phyloP scores from a whole-genome alignment of 2,113 vertebrate genomes.

The Platanista minor region DNA sequence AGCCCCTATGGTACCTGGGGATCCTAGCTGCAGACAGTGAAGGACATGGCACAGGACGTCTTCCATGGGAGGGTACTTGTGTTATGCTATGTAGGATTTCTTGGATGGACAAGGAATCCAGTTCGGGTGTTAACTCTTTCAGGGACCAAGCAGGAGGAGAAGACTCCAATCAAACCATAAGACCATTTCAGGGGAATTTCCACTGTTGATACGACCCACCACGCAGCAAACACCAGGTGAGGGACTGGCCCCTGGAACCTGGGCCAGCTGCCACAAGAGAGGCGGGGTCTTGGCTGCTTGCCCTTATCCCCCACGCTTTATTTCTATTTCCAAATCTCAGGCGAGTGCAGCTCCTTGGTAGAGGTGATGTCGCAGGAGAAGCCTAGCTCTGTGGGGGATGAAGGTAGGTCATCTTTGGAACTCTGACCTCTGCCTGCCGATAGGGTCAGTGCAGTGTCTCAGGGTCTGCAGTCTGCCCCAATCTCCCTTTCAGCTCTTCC shows the following conservation, averaged over 20 bases:
- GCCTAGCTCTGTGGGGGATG: neutral
- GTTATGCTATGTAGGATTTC: fast-evolving
- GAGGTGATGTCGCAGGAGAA: neutral
- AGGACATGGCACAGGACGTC: fast-evolving
- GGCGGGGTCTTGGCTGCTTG: fast-evolving
- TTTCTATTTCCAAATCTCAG: neutral
- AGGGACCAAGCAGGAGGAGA: too few species aligned
- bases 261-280: neutral
- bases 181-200: neutral
- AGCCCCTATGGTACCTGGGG: neutral
- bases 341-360: fast-evolving
- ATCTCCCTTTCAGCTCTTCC: neutral
- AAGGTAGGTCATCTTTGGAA: neutral
- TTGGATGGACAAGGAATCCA: neutral
- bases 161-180: neutral
- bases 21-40: neutral
- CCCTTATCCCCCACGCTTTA: fast-evolving
- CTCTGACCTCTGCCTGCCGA: fast-evolving
- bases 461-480: neutral
- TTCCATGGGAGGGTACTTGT: too few species aligned
- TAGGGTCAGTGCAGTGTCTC: fast-evolving
- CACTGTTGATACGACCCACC: fast-evolving
- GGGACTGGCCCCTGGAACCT: fast-evolving
- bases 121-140: too few species aligned
- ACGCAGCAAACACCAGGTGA: fast-evolving